phyloP scores from a whole-genome alignment of 2,113 vertebrate species.

The Polyodon spathula region DNA sequence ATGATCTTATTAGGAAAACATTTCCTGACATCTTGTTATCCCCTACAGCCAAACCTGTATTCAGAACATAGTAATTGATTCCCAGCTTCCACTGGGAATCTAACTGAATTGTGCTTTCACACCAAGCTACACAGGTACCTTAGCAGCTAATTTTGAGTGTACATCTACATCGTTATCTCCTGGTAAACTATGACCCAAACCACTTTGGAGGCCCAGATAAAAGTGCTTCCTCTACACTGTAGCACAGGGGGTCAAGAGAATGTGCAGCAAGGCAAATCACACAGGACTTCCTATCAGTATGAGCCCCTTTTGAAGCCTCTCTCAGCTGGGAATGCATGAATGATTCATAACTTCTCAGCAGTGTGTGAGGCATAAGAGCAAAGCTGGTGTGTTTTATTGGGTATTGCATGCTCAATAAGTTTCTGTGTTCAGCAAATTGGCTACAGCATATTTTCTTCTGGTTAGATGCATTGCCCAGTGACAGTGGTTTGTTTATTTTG shows the following conservation, averaged over 20 bases:
- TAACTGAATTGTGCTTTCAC: slow-evolving; percentile 68
- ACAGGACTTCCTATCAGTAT: slow-evolving; percentile 78
- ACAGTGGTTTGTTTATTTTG: neutral
- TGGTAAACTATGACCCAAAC: slow-evolving; percentile 71
- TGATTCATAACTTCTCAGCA: slow-evolving; percentile 82
- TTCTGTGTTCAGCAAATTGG: slow-evolving; percentile 73
- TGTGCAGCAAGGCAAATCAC: slow-evolving; percentile 76
- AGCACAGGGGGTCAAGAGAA: slow-evolving; percentile 66
- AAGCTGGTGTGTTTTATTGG: slow-evolving; percentile 76
- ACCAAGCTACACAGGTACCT: slow-evolving; percentile 70
- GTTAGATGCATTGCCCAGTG: slow-evolving; percentile 44
- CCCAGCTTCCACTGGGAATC: slow-evolving; percentile 75
- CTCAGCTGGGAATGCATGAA: slow-evolving; percentile 87
- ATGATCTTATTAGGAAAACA: slow-evolving; percentile 76
- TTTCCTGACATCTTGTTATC: slow-evolving; percentile 85
- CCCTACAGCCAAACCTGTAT: slow-evolving; percentile 80
- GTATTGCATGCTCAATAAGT: slow-evolving; percentile 69
- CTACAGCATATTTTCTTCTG: slow-evolving; percentile 60
- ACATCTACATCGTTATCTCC: slow-evolving; percentile 73
- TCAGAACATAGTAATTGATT: slow-evolving; percentile 93
- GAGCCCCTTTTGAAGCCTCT: slow-evolving; percentile 81
- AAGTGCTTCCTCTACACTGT: slow-evolving; percentile 71
- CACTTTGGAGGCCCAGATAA: slow-evolving; percentile 73
- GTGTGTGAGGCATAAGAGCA: slow-evolving; percentile 75
- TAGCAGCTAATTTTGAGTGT: slow-evolving; percentile 68